A percentile compares a stretch with the other conserved stretches of the same genome.
Conservation (phyloP, 2,113 vertebrate genomes). For the Gallinago jamesoni region DNA sequence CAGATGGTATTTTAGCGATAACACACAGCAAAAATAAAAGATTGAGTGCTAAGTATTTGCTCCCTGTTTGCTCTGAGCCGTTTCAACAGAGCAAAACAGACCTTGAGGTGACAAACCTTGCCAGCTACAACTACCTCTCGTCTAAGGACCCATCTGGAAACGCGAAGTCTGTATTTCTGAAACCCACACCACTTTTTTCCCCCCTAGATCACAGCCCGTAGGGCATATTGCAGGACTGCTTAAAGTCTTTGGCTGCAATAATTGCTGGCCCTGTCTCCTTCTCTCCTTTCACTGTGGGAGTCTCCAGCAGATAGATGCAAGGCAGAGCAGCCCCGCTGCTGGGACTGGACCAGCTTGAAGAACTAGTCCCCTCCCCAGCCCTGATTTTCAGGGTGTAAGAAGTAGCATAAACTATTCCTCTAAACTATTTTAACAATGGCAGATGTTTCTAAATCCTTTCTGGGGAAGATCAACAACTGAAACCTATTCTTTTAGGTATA, state of each 20-base stretch:
- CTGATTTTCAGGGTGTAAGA: background rate
- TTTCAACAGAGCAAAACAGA: background rate
- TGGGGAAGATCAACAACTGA: background rate
- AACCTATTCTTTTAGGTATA: background rate
- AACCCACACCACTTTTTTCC: background rate
- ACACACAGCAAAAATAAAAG: background rate
- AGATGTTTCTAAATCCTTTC: background rate
- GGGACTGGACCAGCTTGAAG: slow-evolving; percentile 2
- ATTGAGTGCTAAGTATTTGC: background rate
- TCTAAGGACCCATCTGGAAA: background rate
- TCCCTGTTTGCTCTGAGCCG: background rate
- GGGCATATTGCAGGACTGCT: background rate
- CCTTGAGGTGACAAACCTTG: background rate
- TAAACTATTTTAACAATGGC: background rate
- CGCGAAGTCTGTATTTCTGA: background rate
- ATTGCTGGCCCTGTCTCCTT: background rate
- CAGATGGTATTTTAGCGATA: background rate
- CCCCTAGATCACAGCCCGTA: background rate
- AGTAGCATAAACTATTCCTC: background rate
- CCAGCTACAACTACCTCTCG: background rate
- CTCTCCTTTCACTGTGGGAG: background rate
- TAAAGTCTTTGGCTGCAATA: background rate
- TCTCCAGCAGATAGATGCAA: background rate
- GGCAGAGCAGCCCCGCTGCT: background rate
- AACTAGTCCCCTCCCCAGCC: background rate